phyloP scores from a whole-genome alignment of 1,140 invertebrate genomes.

The Meloidogyne chitwoodi region DNA sequence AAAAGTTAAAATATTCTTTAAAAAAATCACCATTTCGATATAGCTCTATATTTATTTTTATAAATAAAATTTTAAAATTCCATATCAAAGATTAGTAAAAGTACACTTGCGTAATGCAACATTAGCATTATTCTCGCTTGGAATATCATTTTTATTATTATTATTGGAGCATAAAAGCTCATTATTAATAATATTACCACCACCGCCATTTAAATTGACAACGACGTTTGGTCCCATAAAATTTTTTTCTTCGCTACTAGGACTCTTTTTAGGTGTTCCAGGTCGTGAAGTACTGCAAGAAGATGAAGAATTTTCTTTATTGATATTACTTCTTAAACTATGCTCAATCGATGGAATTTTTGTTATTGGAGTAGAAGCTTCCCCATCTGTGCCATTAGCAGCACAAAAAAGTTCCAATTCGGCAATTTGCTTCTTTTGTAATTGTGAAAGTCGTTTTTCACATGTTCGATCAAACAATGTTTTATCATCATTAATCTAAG shows the following conservation, averaged over 20 bases:
- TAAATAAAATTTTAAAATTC: not conserved
- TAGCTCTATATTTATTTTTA: too few species aligned
- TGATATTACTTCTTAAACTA: not conserved
- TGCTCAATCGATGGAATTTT: not conserved
- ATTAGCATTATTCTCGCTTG: not conserved
- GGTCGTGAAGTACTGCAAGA: not conserved
- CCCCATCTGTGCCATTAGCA: not conserved
- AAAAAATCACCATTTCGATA: too few species aligned
- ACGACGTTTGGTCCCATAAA: not conserved
- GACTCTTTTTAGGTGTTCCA: not conserved
- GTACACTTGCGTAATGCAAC: not conserved
- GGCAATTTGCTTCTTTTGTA: conserved; percentile 7
- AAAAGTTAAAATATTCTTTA: too few species aligned
- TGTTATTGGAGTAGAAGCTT: not conserved
- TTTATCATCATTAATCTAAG: conserved; percentile 27
- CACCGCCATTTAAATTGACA: not conserved
- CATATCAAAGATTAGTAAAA: not conserved
- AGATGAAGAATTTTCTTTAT: not conserved
- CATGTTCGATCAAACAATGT: conserved; percentile 21
- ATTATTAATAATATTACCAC: not conserved
- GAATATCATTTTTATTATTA: not conserved
- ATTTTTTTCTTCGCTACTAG: not conserved
- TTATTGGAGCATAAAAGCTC: not conserved
- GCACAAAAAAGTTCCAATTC: not conserved
- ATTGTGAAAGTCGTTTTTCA: conserved; percentile 14